A percentile compares a stretch with the other conserved stretches of the same genome.
These are phyloP conservation scores for Coregonus clupeaformis DNA, from an alignment of 2,113 vertebrate genomes.

Conservation along the genomic window DNA sequence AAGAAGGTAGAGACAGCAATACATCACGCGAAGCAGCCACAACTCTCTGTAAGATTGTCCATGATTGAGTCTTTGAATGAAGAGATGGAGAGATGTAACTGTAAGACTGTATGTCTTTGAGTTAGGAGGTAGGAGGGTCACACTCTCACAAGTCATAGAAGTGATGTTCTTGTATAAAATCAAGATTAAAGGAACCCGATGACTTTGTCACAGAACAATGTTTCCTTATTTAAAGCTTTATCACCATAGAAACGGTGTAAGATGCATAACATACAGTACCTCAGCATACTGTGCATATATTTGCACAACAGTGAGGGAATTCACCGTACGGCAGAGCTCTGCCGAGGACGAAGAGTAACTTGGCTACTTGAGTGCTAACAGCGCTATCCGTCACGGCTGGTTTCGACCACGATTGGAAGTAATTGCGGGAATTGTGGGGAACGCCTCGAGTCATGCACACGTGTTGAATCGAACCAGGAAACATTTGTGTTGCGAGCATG, in stretches of 20 bases:
- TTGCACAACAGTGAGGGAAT: not conserved
- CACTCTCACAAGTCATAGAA: not conserved
- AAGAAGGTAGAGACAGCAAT: no score
- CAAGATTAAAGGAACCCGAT: not conserved
- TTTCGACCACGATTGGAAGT: constrained; percentile 37
- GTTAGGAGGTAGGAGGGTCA: not conserved
- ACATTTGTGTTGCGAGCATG: constrained; percentile 4
- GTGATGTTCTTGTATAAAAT: not conserved
- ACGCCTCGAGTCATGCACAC: not conserved
- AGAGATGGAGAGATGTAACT: not conserved
- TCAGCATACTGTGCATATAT: not conserved
- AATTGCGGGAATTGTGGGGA: not conserved
- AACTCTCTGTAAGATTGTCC: no score
- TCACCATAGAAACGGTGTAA: constrained; percentile 14
- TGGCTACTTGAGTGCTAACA: not conserved
- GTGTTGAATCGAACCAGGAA: constrained; percentile 16
- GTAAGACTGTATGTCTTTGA: not conserved
- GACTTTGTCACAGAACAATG: not conserved
- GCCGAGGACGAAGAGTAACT: not conserved
- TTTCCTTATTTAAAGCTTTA: constrained; percentile 1
- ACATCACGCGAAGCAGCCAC: no score
- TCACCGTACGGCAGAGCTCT: not conserved
- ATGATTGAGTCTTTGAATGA: no score
- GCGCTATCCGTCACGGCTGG: constrained; percentile 25
- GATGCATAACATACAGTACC: no score